These are phyloP conservation scores for Apus apus DNA, from an alignment of 2,113 vertebrate genomes.

Conservation along the genomic window DNA sequence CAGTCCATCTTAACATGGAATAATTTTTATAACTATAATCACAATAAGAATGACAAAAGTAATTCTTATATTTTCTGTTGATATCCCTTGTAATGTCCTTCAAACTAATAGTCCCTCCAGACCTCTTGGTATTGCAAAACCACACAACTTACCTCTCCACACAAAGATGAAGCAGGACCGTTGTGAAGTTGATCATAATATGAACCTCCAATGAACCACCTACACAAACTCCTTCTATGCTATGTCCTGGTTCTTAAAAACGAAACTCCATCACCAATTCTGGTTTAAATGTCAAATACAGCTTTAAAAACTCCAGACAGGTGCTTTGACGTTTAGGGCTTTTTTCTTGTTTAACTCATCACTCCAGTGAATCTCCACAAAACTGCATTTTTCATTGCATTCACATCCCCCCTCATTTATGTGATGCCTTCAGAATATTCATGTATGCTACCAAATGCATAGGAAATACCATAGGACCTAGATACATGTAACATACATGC, in stretches of 20 bases:
- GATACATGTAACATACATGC: neutral
- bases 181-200: neutral
- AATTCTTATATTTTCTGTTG: neutral
- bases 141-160: neutral
- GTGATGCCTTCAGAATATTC: neutral
- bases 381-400: neutral
- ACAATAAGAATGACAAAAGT: neutral
- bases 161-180: neutral
- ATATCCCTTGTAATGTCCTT: neutral
- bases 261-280: neutral
- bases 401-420: neutral
- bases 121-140: neutral
- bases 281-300: slow-evolving; percentile 30
- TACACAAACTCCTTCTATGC: neutral
- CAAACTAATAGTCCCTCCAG: neutral
- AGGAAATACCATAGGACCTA: neutral
- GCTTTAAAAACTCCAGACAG: slow-evolving; percentile 10
- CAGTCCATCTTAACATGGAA: neutral
- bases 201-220: neutral
- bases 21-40: neutral
- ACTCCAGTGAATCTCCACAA: neutral
- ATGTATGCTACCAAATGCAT: neutral
- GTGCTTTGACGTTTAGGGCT: neutral
- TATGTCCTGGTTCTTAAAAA: neutral
- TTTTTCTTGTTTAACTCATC: neutral